phyloP scores from a whole-genome alignment of 2,888 invertebrate genomes.

The Acholoe squamosa region DNA sequence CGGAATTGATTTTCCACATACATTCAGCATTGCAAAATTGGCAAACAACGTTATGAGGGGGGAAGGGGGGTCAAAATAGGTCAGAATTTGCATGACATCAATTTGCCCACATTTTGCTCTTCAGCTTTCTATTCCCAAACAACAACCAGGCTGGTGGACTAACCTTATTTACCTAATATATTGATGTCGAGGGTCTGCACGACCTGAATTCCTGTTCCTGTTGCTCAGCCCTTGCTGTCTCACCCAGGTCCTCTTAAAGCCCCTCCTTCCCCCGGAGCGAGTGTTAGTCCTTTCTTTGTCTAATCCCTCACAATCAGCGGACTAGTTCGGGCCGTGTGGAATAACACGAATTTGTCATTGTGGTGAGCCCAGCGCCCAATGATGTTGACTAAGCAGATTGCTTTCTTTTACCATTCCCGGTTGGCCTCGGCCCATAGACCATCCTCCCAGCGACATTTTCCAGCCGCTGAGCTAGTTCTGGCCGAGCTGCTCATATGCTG shows the following conservation, averaged over 20 bases:
- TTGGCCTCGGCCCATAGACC: not conserved
- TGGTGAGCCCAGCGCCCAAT: slow-evolving; percentile 22
- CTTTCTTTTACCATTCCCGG: slow-evolving; percentile 32
- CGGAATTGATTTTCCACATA: too few species aligned
- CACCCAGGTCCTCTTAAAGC: not conserved
- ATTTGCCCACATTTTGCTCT: too few species aligned
- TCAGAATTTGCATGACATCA: too few species aligned
- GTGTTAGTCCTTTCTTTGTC: slow-evolving; percentile 44
- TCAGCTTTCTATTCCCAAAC: too few species aligned
- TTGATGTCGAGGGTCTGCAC: too few species aligned
- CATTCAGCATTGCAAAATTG: too few species aligned
- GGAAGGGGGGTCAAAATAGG: too few species aligned
- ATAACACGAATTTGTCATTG: slow-evolving; percentile 59
- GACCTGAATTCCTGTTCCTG: not conserved
- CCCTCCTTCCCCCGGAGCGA: not conserved
- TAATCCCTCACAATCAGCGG: slow-evolving; percentile 52
- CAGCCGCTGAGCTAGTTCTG: too few species aligned
- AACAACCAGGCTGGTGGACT: too few species aligned
- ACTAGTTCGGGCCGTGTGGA: not conserved
- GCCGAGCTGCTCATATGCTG: too few species aligned
- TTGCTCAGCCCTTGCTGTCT: not conserved
- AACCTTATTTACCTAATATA: too few species aligned
- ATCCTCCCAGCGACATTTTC: not conserved
- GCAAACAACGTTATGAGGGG: too few species aligned
- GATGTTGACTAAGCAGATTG: slow-evolving; percentile 59